Evolutionary conservation across 2,113 vertebrate species (phyloP).

Genomic region (Ammodytes dubius): DNA sequence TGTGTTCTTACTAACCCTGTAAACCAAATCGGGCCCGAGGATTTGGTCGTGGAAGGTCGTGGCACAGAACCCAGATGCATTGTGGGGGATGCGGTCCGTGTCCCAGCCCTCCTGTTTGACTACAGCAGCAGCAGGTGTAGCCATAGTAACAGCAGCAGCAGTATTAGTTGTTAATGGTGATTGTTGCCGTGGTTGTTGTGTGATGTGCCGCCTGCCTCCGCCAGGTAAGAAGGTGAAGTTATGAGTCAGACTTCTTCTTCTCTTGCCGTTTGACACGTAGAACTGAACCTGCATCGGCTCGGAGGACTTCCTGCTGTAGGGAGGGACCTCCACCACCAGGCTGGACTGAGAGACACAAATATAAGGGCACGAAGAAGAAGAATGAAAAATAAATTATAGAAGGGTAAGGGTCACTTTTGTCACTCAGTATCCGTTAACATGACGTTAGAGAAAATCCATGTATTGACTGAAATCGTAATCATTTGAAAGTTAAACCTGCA

Average conservation of each 20-base stretch:
- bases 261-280: conserved; percentile 95
- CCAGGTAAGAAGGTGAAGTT: conserved; percentile 92
- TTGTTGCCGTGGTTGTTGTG: no score
- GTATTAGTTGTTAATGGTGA: no score
- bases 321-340: conserved; percentile 92
- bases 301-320: conserved; percentile 87
- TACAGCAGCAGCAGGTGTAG: conserved; percentile 25
- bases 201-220: conserved; percentile 49
- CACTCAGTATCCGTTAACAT: no score
- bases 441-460: no score
- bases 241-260: conserved; percentile 91
- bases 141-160: no score
- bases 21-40: conserved; percentile 17
- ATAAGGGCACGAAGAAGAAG: conserved; percentile 1
- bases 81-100: conserved; percentile 79
- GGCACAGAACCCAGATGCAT: conserved; percentile 59
- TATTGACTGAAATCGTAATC: no score
- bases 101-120: conserved; percentile 91
- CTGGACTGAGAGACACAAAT: conserved; percentile 81
- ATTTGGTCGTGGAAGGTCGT: conserved; percentile 22
- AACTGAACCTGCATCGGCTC: conserved; percentile 92
- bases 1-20: background rate
- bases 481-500: no score
- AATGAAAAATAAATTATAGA: no score
- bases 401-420: no score